Evolutionary conservation across 1,140 invertebrate species (phyloP).

Genomic region (Lepidurus packardi): DNA sequence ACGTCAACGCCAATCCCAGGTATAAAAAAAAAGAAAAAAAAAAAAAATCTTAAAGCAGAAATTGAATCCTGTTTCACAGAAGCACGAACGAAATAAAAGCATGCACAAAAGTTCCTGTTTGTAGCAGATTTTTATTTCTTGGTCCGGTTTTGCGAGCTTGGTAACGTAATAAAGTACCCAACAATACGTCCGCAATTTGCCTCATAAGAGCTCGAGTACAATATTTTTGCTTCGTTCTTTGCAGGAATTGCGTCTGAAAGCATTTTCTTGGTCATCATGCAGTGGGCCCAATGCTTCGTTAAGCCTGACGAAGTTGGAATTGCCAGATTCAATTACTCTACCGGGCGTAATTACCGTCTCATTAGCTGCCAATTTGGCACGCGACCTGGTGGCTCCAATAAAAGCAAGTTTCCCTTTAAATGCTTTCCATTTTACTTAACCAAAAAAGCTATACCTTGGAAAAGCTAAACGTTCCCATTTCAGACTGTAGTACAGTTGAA

Average conservation of each 20-base stretch:
- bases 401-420: constrained; percentile 13
- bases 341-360: constrained; percentile 29
- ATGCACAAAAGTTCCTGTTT: neutral
- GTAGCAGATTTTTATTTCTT: neutral
- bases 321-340: constrained; percentile 27
- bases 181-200: neutral
- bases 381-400: constrained; percentile 22
- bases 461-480: neutral
- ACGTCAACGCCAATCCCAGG: neutral
- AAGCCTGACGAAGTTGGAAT: constrained; percentile 10
- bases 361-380: constrained; percentile 20
- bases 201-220: neutral
- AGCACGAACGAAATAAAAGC: neutral
- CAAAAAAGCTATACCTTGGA: neutral
- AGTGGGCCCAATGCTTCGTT: constrained; percentile 27
- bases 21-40: neutral
- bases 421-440: neutral
- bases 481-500: constrained; percentile 22
- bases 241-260: neutral
- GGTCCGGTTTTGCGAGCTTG: neutral
- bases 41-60: neutral
- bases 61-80: neutral
- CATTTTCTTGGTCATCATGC: constrained; percentile 27
- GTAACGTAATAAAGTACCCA: neutral
- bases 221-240: neutral